These are phyloP conservation scores for Platorchestia sp. DNA, from an alignment of 1,140 invertebrate species.

Conservation along the genomic window DNA sequence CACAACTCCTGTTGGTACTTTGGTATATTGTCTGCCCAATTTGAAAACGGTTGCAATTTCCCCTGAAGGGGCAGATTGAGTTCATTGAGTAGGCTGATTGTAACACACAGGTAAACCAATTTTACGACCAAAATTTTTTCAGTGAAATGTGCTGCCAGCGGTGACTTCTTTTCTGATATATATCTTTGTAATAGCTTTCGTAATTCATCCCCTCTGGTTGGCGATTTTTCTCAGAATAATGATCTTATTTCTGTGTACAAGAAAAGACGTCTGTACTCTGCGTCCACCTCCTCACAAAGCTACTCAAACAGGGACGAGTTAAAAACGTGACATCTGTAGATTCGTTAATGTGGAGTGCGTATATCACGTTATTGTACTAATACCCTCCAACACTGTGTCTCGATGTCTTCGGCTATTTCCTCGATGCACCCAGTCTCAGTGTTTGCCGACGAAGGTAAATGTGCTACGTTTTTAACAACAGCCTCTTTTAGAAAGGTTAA, in stretches of 20 bases:
- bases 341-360: constrained; percentile 67
- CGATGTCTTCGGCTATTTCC: constrained; percentile 64
- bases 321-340: constrained; percentile 64
- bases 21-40: constrained; percentile 12
- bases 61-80: constrained; percentile 23
- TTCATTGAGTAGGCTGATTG: neutral
- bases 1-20: constrained; percentile 33
- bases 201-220: constrained; percentile 25
- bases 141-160: constrained; percentile 43
- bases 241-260: too few species aligned
- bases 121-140: constrained; percentile 30
- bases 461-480: neutral
- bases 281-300: too few species aligned
- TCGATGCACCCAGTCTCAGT: constrained; percentile 63
- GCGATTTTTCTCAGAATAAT: constrained; percentile 38
- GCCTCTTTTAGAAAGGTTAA: neutral
- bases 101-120: neutral
- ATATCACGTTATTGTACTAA: constrained; percentile 62
- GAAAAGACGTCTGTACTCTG: too few species aligned
- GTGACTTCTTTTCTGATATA: constrained; percentile 36
- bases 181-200: constrained; percentile 19
- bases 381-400: constrained; percentile 64
- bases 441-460: neutral
- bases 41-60: constrained; percentile 24
- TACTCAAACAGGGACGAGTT: too few species aligned